Base-by-base conservation (phyloP, 2,888 invertebrate species). In the Ophion ventricosus region DNA sequence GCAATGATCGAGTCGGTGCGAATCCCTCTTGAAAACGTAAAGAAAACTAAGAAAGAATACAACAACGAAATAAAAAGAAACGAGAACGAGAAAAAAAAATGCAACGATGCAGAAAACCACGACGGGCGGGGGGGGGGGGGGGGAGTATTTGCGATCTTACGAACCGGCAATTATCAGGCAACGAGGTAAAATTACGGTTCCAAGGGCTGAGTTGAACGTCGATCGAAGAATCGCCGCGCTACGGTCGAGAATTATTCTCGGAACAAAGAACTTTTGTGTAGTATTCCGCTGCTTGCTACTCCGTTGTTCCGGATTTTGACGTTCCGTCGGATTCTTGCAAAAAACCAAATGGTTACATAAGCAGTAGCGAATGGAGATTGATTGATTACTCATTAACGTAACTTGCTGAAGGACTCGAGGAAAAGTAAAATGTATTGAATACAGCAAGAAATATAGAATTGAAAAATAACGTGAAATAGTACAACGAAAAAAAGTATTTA, bases 281-380 rank as follows among this genome's bases (percentile, higher is more conserved):
- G 10, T 49, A 4, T 40, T 17, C 29, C 3, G 63, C 17, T 54
- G 10, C n/a, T 26, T 2, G 5, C 29, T 23, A 29, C 35, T 35
- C 7, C 7, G 8, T 75, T 64, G 64, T 75, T 64, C 26, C 49
- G 11, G 63, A 75, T 64, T 75, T 75, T 75, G 43, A 8, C 73
- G 49, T 54, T 25, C 26, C 57, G 29, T 40, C 29, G 66, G 40
- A 56, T 79, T 64, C 49, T 66, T 5, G 40, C 40, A 11, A 20
- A 20, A 29, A 40, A n/a, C 20, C 5, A n/a, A 10, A 57, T 20
- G 10, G 7, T 20, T 8, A 57, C 20, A 20, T 57, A 57, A 7
- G 2, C 20, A 4, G 57, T 20, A 57, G 35, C 35, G 7, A 35
- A 10, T 57, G 5, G 61, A 8, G 11, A 43, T 14, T 43, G 43